phyloP scores from a whole-genome alignment of 2,113 vertebrate genomes.

The Platichthys flesus region DNA sequence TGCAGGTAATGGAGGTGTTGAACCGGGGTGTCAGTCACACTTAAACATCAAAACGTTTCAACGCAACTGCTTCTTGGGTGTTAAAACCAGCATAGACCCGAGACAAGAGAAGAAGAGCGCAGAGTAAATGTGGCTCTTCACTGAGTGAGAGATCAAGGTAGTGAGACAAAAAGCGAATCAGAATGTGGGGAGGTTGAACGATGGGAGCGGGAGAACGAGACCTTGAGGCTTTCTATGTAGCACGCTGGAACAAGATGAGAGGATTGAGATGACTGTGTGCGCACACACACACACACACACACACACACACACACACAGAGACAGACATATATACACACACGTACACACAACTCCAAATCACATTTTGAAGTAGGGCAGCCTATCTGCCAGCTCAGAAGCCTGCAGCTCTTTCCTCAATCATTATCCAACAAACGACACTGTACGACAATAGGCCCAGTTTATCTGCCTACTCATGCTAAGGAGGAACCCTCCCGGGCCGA shows the following conservation, averaged over 20 bases:
- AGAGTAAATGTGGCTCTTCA: neutral
- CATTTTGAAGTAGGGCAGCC: constrained; percentile 71
- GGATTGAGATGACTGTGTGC: constrained; percentile 43
- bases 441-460: constrained; percentile 48
- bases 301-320: constrained; percentile 10
- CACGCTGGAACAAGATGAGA: constrained; percentile 57
- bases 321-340: constrained; percentile 20
- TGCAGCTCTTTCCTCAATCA: constrained; percentile 69
- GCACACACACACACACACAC: constrained; percentile 15
- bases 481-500: constrained; percentile 21
- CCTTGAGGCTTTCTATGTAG: constrained; percentile 49
- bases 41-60: constrained; percentile 5
- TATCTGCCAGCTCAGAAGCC: constrained; percentile 64
- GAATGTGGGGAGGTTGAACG: constrained; percentile 21
- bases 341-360: constrained; percentile 42
- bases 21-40: neutral
- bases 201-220: constrained; percentile 42
- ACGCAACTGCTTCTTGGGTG: constrained; percentile 6
- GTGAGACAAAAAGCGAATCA: constrained; percentile 27
- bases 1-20: constrained; percentile 6
- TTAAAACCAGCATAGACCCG: constrained; percentile 23
- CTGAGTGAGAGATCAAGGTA: constrained; percentile 7
- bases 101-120: constrained; percentile 2
- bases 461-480: constrained; percentile 53
- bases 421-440: constrained; percentile 59